Percentiles rank a stretch among this genome's conserved stretches.
phyloP scores from a whole-genome alignment of 2,797 vertebrate species.

The Gorsachius magnificus region DNA sequence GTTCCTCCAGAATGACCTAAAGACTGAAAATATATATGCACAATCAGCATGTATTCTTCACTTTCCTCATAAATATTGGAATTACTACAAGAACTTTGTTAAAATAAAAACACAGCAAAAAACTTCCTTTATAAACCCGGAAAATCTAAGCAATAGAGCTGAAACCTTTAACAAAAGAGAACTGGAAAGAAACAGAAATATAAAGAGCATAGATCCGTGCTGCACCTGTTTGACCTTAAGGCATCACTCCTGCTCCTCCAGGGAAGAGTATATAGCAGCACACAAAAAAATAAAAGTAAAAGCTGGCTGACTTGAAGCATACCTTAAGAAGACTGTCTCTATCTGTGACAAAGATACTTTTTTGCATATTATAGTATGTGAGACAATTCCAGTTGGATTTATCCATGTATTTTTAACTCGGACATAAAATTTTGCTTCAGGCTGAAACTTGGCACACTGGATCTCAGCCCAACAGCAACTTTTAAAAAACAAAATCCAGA shows the following conservation, averaged over 20 bases:
- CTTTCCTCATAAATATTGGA: background rate
- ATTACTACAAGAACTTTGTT: background rate
- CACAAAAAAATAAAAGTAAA: slow-evolving; percentile 36
- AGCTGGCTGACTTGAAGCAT: slow-evolving; percentile 8
- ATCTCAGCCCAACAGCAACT: slow-evolving; percentile 37
- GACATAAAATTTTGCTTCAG: slow-evolving; percentile 67
- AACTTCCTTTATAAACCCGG: background rate
- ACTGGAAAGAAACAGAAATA: background rate
- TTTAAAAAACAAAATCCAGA: background rate
- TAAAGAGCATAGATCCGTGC: slow-evolving; percentile 9
- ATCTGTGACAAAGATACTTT: slow-evolving; percentile 58
- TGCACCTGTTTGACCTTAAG: slow-evolving; percentile 18
- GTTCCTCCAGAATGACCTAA: background rate
- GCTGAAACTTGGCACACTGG: slow-evolving; percentile 44
- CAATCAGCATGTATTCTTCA: background rate
- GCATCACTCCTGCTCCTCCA: background rate
- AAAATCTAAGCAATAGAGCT: background rate
- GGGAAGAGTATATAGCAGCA: background rate
- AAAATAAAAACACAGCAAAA: background rate
- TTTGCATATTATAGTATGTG: slow-evolving; percentile 71
- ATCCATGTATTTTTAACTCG: slow-evolving; percentile 71
- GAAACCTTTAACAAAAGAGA: background rate
- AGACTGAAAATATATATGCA: background rate
- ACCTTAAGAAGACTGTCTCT: slow-evolving; percentile 37
- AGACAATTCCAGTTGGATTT: slow-evolving; percentile 68